phyloP scores from a whole-genome alignment of 2,888 invertebrate genomes.

The Euplexia lucipara region DNA sequence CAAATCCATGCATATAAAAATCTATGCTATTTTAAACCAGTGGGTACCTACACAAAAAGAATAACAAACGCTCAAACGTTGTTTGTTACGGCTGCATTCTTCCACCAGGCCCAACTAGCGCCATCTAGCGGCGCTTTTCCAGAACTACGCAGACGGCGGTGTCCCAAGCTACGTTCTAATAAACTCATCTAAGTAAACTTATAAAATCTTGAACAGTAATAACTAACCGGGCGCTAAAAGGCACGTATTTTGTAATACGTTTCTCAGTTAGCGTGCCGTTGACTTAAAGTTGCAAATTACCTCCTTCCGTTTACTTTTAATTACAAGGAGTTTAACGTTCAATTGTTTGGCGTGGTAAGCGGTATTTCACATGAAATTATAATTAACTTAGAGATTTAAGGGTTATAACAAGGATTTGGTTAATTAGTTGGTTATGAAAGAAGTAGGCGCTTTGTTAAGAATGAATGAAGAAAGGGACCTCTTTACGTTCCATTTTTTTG shows the following conservation, averaged over 20 bases:
- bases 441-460: conserved; percentile 19
- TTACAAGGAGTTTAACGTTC: conserved; percentile 47
- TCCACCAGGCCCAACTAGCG: neutral
- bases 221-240: conserved; percentile 28
- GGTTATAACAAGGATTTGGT: conserved; percentile 26
- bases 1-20: too few relatives aligned
- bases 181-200: neutral
- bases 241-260: conserved; percentile 32
- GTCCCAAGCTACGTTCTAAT: neutral
- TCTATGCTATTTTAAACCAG: too few relatives aligned
- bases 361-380: conserved; percentile 26
- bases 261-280: conserved; percentile 43
- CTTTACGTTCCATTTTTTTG: neutral
- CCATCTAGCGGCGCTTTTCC: conserved; percentile 30
- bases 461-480: neutral
- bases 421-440: conserved; percentile 39
- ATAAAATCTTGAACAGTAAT: conserved; percentile 1
- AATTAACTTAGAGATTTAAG: conserved; percentile 27
- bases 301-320: conserved; percentile 65
- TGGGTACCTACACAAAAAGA: too few relatives aligned
- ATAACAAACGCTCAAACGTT: neutral
- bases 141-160: conserved; percentile 7
- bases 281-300: conserved; percentile 48
- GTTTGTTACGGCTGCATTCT: neutral
- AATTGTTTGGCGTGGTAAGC: conserved; percentile 26